These are phyloP conservation scores for Labia minor DNA, from an alignment of 2,888 invertebrate species.

Conservation along the genomic window DNA sequence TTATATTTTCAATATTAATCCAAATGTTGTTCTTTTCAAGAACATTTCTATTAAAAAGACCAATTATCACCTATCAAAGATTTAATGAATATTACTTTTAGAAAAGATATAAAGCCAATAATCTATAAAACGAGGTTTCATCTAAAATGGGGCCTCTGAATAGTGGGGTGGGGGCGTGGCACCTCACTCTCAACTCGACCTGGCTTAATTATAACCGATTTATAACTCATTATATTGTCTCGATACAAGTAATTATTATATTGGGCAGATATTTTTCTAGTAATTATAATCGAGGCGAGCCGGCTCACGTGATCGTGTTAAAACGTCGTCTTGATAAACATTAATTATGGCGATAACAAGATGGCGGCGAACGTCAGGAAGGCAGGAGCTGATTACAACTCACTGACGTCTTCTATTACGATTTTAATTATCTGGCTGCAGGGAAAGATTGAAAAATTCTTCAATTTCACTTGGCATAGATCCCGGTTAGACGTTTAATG, in stretches of 20 bases:
- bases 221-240: slow-evolving; percentile 8
- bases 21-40: neutral
- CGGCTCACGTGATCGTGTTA: neutral
- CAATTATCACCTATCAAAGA: slow-evolving; percentile 13
- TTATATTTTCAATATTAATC: neutral
- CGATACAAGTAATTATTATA: slow-evolving; percentile 2
- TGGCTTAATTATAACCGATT: slow-evolving; percentile 13
- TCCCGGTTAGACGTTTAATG: neutral
- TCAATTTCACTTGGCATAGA: neutral
- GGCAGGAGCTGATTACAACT: slow-evolving; percentile 1
- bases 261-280: slow-evolving; percentile 2
- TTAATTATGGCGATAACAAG: slow-evolving; percentile 13
- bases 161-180: neutral
- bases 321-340: slow-evolving; percentile 13
- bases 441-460: slow-evolving; percentile 13
- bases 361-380: neutral
- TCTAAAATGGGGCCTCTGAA: neutral
- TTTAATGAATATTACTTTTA: slow-evolving; percentile 8
- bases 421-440: slow-evolving; percentile 7
- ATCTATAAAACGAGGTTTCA: neutral
- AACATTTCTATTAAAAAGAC: neutral
- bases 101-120: slow-evolving; percentile 8
- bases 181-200: neutral
- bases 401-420: slow-evolving; percentile 2
- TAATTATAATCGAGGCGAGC: slow-evolving; percentile 8